A percentile compares a stretch with the other conserved stretches of the same genome.
These are phyloP conservation scores for Polyergus mexicanus DNA, from an alignment of 1,140 invertebrate genomes.

Conservation along the genomic window DNA sequence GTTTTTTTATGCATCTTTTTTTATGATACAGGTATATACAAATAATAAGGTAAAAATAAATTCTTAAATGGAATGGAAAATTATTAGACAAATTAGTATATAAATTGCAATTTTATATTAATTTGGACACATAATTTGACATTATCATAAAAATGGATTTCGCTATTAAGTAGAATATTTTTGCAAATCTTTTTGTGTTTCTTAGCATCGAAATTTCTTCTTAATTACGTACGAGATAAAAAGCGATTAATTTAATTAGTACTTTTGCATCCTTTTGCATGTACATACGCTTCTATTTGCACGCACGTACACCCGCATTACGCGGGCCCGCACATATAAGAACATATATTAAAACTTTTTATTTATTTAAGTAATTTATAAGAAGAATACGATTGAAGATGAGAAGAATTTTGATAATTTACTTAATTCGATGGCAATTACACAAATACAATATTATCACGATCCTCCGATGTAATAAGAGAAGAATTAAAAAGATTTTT, in stretches of 20 bases:
- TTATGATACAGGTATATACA: background rate
- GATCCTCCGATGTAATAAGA: background rate
- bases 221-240: background rate
- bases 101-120: constrained; percentile 3
- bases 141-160: background rate
- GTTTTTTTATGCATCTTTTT: background rate
- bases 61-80: background rate
- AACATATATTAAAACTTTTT: background rate
- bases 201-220: background rate
- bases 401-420: background rate
- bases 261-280: no score
- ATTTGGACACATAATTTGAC: background rate
- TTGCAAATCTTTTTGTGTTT: background rate
- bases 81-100: background rate
- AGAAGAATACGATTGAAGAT: background rate
- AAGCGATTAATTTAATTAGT: no score
- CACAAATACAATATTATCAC: background rate
- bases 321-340: no score
- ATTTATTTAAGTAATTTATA: background rate
- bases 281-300: no score
- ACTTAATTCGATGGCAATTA: background rate
- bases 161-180: background rate
- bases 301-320: no score
- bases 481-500: background rate
- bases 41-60: background rate